Evolutionary conservation across 2,797 vertebrate species (phyloP), one percentile per base, ranked within the genome.

Genomic region (Anabas testudineus): DNA sequence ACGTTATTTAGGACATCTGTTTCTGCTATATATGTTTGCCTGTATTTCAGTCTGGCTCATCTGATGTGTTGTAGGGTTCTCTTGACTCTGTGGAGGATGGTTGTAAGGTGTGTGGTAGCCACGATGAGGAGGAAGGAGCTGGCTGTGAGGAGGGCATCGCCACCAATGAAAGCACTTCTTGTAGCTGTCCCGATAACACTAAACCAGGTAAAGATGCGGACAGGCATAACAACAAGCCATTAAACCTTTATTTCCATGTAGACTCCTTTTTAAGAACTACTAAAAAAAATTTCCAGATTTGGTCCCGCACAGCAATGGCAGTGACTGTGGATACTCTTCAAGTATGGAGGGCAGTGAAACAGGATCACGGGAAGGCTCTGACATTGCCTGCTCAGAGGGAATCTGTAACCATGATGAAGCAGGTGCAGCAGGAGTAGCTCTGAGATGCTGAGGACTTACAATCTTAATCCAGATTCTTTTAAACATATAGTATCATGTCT

Each of bases 391-490:
- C 91, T 97, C 96, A 0, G 98, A 99, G 89, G 97, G 96, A 85
- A 97, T 98, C 80, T 99, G 97, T 92, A 98, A 97, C 93, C 97
- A 99, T 10, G 95, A 98, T 0, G 96, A 97, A 91, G 90, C 96
- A 19, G 97, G 98, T 99, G 87, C 59, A 95, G 75, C 74, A 53
- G 67, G 14, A 72, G 45, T 19, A 8, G 37, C 67, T 71, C 43
- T 22, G 2, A 53, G 0, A 37, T 13, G 0, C n/a, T 48, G 3
- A 12, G 14, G 14, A 60, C 22, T 14, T 14, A 34, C 8, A 37
- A 37, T 13, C 13, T n/a, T 0, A 0, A 0, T 12, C 61, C 26
- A 8, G 2, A 7, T 15, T 18, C 5, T 54, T 70, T 34, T 46
- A 32, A 30, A 22, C n/a, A 36, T 48, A 13, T 22, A 21, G 0